These are phyloP conservation scores for Microchirus variegatus DNA, from an alignment of 2,797 vertebrate species.

Conservation along the genomic window DNA sequence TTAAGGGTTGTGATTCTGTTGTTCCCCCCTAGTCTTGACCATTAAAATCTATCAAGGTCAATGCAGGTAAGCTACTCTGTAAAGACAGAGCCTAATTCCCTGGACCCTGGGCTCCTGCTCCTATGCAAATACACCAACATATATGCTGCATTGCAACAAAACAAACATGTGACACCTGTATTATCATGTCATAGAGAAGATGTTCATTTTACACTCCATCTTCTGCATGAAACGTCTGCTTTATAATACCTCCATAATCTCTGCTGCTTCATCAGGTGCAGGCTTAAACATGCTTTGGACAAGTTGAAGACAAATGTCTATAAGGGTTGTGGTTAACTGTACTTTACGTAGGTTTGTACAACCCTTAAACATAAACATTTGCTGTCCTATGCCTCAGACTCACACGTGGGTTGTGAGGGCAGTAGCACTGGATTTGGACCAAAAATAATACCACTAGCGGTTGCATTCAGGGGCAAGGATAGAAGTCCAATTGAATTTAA, in stretches of 20 bases:
- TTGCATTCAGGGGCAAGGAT: too few species aligned
- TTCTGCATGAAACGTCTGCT: neutral
- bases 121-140: neutral
- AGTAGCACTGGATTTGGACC: neutral
- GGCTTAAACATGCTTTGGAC: slow-evolving; percentile 44
- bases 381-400: neutral
- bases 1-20: slow-evolving; percentile 6
- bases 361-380: neutral
- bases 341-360: neutral
- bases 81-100: neutral
- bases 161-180: neutral
- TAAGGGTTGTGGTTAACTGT: slow-evolving; percentile 1
- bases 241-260: slow-evolving; percentile 3
- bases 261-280: slow-evolving; percentile 23
- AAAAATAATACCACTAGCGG: neutral
- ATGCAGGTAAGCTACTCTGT: slow-evolving; percentile 16
- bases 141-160: neutral
- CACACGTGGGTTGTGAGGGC: neutral
- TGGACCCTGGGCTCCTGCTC: neutral
- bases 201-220: neutral
- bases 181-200: neutral
- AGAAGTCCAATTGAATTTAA: too few species aligned
- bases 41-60: slow-evolving; percentile 6
- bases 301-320: slow-evolving; percentile 24
- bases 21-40: neutral